Evolutionary conservation across 1,140 invertebrate genomes (phyloP).

Genomic region (Asobara japonica): DNA sequence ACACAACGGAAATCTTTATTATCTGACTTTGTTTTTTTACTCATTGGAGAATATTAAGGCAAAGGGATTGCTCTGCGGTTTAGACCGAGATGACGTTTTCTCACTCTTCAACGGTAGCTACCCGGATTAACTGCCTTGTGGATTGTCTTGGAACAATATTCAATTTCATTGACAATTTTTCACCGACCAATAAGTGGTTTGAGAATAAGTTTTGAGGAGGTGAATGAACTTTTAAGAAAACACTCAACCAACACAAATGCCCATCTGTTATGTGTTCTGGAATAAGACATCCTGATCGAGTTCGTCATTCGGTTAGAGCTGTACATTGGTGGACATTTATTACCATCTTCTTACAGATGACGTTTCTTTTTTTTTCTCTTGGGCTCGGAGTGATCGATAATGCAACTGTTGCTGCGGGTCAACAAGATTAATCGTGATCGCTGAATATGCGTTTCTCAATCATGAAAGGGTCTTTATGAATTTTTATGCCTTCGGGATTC

Average conservation of each 20-base stretch:
- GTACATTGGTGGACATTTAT: slow-evolving; percentile 26
- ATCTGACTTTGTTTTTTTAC: neutral
- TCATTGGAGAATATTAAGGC: neutral
- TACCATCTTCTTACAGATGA: slow-evolving; percentile 9
- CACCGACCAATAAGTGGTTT: neutral
- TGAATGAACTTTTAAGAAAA: neutral
- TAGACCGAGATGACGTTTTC: neutral
- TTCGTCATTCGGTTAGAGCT: neutral
- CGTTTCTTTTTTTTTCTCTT: neutral
- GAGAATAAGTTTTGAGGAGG: neutral
- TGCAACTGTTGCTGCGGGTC: slow-evolving; percentile 10
- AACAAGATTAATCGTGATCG: slow-evolving; percentile 29
- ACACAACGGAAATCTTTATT: neutral
- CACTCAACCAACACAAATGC: neutral
- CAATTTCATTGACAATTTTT: neutral
- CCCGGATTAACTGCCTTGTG: slow-evolving; percentile 4
- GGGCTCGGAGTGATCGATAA: slow-evolving; percentile 26
- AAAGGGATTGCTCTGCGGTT: slow-evolving; percentile 16
- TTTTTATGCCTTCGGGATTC: neutral
- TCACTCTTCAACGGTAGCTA: slow-evolving; percentile 9
- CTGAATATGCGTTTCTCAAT: neutral
- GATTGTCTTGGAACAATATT: neutral
- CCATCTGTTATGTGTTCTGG: neutral
- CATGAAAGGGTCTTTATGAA: neutral
- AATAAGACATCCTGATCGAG: slow-evolving; percentile 4